These are phyloP conservation scores for Sclerurus mexicanus DNA, from an alignment of 2,113 vertebrate species.

Conservation along the genomic window DNA sequence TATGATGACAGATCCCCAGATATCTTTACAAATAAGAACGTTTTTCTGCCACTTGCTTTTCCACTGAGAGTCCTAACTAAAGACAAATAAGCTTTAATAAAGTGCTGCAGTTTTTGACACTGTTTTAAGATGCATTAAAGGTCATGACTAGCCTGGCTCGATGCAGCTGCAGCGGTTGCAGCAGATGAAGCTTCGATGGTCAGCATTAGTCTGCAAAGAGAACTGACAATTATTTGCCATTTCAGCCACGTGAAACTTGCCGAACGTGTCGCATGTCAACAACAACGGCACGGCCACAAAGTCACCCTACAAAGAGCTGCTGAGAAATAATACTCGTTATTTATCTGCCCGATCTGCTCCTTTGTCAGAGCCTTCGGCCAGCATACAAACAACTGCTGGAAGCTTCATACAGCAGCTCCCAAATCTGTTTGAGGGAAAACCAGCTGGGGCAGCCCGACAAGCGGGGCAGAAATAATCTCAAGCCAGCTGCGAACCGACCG, in stretches of 20 bases:
- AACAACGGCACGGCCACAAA: not conserved
- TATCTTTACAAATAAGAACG: not conserved
- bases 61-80: not conserved
- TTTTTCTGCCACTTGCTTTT: not conserved
- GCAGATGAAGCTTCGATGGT: not conserved
- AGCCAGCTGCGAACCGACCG: not conserved
- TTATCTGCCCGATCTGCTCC: not conserved
- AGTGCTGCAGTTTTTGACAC: not conserved
- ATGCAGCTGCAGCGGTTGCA: not conserved
- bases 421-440: not conserved
- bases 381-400: not conserved
- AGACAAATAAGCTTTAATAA: not conserved
- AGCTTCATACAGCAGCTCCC: not conserved
- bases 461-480: not conserved
- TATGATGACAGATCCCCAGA: not conserved
- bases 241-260: not conserved
- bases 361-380: not conserved
- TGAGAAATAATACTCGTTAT: not conserved
- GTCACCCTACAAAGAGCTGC: not conserved
- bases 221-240: not conserved
- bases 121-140: not conserved
- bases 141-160: not conserved
- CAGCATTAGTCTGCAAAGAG: not conserved
- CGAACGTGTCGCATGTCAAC: rapidly evolving
- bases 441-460: not conserved